Base-by-base conservation (phyloP, 2,797 vertebrate genomes). In the Siniperca undulata region DNA sequence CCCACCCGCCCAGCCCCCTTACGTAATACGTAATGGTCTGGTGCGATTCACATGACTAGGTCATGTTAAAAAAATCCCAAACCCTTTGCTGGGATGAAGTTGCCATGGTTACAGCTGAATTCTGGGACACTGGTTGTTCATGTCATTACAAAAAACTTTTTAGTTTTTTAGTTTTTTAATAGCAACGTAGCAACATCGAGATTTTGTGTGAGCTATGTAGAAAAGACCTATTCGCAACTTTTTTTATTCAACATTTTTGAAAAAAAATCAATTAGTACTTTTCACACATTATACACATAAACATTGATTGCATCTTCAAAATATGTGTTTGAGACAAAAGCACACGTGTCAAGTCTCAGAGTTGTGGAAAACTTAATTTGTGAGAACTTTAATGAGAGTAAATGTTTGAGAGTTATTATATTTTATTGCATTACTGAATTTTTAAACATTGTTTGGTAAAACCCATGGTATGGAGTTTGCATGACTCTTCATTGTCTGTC, bases 41-140 rank as follows among this genome's bases (percentile, higher is more conserved):
- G 90, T 96, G 95, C 71, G 30, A 91, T 95, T 96, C 96, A 96
- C 95, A 95, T 96, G 95, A 96, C 95, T 93, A 44, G 88, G 86
- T 83, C 87, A 82, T 84, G 75, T 82, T 86, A 30, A 83, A 86
- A 90, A 90, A 91, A 78, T 66, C 77, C 73, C 79, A 92, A 93
- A 81, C 76, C 70, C 55, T 89, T 88, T 80, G 69, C 89, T 89
- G 80, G 82, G 91, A 84, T 91, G 77, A 89, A 70, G 74, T 94
- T 82, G 42, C 90, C 80, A 84, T 92, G 85, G 93, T 83, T 90
- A 86, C 67, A 42, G 14, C 71, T 61, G 46, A 76, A 81, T 83
- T 80, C 68, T 69, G 55, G 85, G 86, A 85, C 59, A 81, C 75
- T 85, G 46, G 34, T 74, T 78, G 60, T 81, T 89, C 38, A 34